Conservation (phyloP, 2,888 invertebrate genomes). For the Lacanobia wlatinum region DNA sequence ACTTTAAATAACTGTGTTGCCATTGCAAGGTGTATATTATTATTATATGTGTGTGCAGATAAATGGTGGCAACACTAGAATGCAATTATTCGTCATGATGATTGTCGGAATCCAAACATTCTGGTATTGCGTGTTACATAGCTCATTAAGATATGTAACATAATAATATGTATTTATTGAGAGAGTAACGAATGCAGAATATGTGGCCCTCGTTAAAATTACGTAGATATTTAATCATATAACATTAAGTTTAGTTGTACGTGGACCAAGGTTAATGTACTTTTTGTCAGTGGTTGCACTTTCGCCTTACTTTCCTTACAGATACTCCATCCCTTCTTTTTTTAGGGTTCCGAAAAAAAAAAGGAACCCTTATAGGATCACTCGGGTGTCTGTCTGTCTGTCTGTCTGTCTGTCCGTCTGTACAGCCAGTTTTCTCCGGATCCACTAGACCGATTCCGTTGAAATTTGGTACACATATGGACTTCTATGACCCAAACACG, state of each 20-base stretch:
- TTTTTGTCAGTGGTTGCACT: neutral
- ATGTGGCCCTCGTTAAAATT: slow-evolving; percentile 13
- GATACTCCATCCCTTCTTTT: too few species aligned
- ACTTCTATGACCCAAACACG: too few species aligned
- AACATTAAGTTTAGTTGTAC: neutral
- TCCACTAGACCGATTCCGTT: too few species aligned
- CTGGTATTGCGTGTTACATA: slow-evolving; percentile 47
- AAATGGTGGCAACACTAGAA: slow-evolving; percentile 50
- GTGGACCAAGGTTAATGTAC: neutral
- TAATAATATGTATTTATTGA: slow-evolving; percentile 39
- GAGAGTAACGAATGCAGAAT: slow-evolving; percentile 26
- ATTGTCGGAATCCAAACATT: slow-evolving; percentile 37
- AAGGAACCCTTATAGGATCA: too few species aligned
- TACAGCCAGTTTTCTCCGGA: too few species aligned
- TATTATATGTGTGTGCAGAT: slow-evolving; percentile 51
- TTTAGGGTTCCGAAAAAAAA: too few species aligned
- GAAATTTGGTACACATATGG: too few species aligned
- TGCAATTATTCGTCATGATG: slow-evolving; percentile 30
- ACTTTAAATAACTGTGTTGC: slow-evolving; percentile 42
- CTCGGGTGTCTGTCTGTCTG: too few species aligned
- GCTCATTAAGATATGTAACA: slow-evolving; percentile 45
- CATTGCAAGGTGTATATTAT: slow-evolving; percentile 31
- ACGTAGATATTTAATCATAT: neutral
- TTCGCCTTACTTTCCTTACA: neutral
- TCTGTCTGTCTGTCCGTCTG: too few species aligned